Evolutionary conservation across 1,140 invertebrate genomes (phyloP).

Genomic region (Oscheius sp.): DNA sequence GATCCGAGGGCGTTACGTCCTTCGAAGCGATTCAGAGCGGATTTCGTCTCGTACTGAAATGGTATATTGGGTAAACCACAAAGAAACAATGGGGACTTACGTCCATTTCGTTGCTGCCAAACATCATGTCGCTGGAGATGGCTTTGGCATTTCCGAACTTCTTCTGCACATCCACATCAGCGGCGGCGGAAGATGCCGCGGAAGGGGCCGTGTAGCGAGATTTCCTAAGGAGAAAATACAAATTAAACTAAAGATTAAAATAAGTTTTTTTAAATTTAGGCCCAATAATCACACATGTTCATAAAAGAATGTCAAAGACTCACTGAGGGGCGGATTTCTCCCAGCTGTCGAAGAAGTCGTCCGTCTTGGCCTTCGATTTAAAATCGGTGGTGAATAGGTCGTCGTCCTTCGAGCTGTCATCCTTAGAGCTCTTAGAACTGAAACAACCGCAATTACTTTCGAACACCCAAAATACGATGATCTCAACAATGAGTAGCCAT

Average conservation of each 20-base stretch:
- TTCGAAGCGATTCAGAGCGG: constrained; percentile 75
- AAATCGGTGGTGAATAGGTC: constrained; percentile 23
- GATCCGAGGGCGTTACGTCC: constrained; percentile 90
- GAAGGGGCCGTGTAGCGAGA: constrained; percentile 25
- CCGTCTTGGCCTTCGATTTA: constrained; percentile 15
- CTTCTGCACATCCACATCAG: constrained; percentile 37
- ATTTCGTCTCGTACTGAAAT: constrained; percentile 70
- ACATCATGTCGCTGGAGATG: constrained; percentile 94
- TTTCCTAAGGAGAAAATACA: constrained; percentile 5
- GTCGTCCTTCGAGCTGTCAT: constrained; percentile 9
- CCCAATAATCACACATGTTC: neutral
- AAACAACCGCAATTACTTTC: constrained; percentile 5
- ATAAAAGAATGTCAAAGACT: neutral
- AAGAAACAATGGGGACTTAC: no score
- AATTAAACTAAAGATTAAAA: no score
- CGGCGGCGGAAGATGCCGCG: constrained; percentile 16
- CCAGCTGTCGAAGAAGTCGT: constrained; percentile 40
- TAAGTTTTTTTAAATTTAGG: no score
- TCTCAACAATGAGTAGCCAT: no score
- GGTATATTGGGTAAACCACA: constrained; percentile 6
- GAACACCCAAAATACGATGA: no score
- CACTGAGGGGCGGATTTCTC: constrained; percentile 20
- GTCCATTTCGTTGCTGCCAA: constrained; percentile 74
- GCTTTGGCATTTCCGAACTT: constrained; percentile 74
- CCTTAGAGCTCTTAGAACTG: neutral